Conservation (phyloP, 2,113 vertebrate species). For the Protobothrops mucrosquamatus region DNA sequence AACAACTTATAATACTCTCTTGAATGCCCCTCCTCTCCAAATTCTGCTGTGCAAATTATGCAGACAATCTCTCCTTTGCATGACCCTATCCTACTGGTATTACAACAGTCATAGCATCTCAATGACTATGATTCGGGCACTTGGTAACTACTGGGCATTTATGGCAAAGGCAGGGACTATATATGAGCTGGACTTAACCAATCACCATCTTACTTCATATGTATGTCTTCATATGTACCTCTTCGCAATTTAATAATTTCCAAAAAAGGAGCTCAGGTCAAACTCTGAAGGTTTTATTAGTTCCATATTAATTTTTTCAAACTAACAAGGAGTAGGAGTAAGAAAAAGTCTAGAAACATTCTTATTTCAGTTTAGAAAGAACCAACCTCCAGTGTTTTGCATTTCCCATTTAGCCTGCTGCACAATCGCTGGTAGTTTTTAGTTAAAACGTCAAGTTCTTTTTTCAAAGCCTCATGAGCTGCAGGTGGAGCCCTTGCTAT, state of each 20-base stretch:
- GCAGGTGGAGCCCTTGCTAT: constrained; percentile 88
- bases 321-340: not conserved
- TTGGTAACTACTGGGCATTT: not conserved
- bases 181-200: not conserved
- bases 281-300: not conserved
- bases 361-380: constrained; percentile 44
- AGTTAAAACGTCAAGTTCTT: constrained; percentile 86
- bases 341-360: not conserved
- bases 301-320: not conserved
- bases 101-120: not conserved
- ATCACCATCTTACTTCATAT: not conserved
- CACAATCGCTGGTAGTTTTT: constrained; percentile 91
- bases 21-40: not conserved
- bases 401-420: constrained; percentile 94
- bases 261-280: not conserved
- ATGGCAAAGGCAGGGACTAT: not conserved
- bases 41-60: not conserved
- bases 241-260: not conserved
- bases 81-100: not conserved
- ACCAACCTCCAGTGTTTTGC: constrained; percentile 92
- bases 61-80: not conserved
- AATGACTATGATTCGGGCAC: not conserved
- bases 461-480: constrained; percentile 91
- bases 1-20: not conserved
- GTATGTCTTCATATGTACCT: not conserved